A percentile compares a stretch with the other conserved stretches of the same genome.
Conservation (phyloP, 2,888 invertebrate species). For the Ichneumoninae sp. region DNA sequence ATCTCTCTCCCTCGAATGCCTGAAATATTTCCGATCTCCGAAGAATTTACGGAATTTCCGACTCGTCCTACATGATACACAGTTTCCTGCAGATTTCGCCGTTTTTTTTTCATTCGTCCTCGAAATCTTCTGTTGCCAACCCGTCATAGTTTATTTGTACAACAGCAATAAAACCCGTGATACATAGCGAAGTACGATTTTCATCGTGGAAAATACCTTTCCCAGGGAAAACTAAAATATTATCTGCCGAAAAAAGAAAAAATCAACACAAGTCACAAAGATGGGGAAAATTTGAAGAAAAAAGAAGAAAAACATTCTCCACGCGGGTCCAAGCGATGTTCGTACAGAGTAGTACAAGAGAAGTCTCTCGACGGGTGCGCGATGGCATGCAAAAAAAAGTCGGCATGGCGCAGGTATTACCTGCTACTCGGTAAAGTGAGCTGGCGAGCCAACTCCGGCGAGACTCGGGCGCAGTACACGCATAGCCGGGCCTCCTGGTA, state of each 20-base stretch:
- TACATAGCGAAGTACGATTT: too few relatives aligned
- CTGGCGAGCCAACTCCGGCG: slow-evolving; percentile 23
- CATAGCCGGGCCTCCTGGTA: background rate
- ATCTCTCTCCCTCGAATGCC: background rate
- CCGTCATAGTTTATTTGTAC: background rate
- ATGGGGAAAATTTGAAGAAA: background rate
- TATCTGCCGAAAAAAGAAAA: background rate
- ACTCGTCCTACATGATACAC: background rate
- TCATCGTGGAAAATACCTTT: too few relatives aligned
- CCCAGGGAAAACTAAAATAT: too few relatives aligned
- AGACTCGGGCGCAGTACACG: slow-evolving; percentile 44
- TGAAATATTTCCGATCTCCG: background rate
- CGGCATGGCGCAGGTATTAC: slow-evolving; percentile 16
- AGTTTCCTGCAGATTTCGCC: background rate
- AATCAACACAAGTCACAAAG: background rate
- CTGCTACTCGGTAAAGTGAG: slow-evolving; percentile 32
- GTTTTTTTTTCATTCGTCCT: background rate
- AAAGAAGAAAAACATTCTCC: background rate
- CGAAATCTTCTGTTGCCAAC: background rate
- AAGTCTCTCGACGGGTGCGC: background rate
- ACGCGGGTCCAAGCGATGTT: background rate
- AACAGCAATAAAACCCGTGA: too few relatives aligned
- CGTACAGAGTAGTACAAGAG: background rate
- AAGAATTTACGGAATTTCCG: slow-evolving; percentile 8
- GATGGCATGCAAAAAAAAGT: slow-evolving; percentile 18